These are phyloP conservation scores for Xiphophorus hellerii DNA, from an alignment of 2,113 vertebrate species.

Conservation along the genomic window DNA sequence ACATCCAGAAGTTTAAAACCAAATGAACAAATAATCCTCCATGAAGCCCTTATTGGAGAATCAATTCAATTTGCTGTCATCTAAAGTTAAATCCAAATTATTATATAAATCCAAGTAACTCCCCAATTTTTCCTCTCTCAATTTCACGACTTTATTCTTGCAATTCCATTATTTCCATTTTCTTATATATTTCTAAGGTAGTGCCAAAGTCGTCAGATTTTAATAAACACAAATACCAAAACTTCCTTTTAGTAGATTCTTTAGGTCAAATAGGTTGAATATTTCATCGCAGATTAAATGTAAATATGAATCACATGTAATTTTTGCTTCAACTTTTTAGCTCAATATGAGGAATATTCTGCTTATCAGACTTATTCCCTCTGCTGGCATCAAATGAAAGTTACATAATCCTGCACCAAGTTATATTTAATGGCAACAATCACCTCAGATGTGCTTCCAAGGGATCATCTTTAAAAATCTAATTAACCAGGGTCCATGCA, in stretches of 20 bases:
- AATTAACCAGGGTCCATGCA: conserved; percentile 56
- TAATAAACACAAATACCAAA: not conserved
- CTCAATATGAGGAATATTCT: conserved; percentile 5
- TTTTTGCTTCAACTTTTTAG: conserved; percentile 6
- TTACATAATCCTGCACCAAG: conserved; percentile 59
- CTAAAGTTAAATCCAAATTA: not conserved
- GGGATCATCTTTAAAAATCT: conserved; percentile 64
- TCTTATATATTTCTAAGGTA: not conserved
- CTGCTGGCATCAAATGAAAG: conserved; percentile 46
- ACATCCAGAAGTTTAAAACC: not conserved
- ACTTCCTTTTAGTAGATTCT: not conserved
- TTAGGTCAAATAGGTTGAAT: conserved; percentile 1
- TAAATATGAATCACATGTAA: not conserved
- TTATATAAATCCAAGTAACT: not conserved
- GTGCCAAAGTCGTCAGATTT: not conserved
- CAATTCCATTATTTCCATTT: too few species aligned
- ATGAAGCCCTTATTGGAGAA: not conserved
- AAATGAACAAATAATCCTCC: not conserved
- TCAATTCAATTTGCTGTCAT: not conserved
- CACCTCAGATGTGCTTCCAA: conserved; percentile 66
- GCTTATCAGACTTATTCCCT: conserved; percentile 14
- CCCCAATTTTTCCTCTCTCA: too few species aligned
- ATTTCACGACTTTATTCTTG: too few species aligned
- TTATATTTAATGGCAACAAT: conserved; percentile 67
- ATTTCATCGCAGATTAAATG: conserved; percentile 1